Evolutionary conservation across 2,888 invertebrate species (phyloP).

Genomic region (Serrognathus titanus): DNA sequence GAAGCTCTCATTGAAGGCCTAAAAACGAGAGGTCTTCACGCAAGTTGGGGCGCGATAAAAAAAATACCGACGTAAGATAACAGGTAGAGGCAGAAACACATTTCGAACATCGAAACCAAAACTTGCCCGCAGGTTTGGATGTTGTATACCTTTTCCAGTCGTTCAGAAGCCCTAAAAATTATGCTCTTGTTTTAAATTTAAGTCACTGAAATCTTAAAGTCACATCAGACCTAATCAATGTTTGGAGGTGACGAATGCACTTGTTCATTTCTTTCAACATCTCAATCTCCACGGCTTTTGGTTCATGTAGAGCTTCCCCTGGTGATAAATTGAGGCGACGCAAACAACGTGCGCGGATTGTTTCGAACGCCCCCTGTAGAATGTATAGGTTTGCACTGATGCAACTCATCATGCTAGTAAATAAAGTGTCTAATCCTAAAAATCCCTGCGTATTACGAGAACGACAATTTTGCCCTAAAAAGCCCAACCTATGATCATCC

Average conservation of each 20-base stretch:
- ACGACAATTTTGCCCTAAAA: not conserved
- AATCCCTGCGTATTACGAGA: not conserved
- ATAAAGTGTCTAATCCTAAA: constrained; percentile 32
- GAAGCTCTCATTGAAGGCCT: not conserved
- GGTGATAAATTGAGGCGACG: constrained; percentile 16
- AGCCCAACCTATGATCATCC: constrained; percentile 25
- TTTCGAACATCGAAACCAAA: constrained; percentile 31
- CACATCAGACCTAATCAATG: constrained; percentile 21
- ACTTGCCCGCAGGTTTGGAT: constrained; percentile 31
- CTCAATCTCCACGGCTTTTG: constrained; percentile 11
- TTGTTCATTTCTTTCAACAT: constrained; percentile 33
- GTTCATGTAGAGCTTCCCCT: constrained; percentile 7
- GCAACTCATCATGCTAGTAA: constrained; percentile 31
- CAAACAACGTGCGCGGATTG: constrained; percentile 29
- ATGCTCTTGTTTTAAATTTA: no score
- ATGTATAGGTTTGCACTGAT: constrained; percentile 30
- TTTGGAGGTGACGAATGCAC: constrained; percentile 32
- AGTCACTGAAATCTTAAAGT: constrained; percentile 5
- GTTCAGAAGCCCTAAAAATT: constrained; percentile 26
- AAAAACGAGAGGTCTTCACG: not conserved
- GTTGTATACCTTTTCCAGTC: constrained; percentile 31
- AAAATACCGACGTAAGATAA: constrained; percentile 26
- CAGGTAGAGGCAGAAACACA: constrained; percentile 34
- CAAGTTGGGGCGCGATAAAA: not conserved
- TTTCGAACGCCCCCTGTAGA: constrained; percentile 30